These are phyloP conservation scores for Acanthosepion lycidas DNA, from an alignment of 2,888 invertebrate genomes.

Conservation along the genomic window DNA sequence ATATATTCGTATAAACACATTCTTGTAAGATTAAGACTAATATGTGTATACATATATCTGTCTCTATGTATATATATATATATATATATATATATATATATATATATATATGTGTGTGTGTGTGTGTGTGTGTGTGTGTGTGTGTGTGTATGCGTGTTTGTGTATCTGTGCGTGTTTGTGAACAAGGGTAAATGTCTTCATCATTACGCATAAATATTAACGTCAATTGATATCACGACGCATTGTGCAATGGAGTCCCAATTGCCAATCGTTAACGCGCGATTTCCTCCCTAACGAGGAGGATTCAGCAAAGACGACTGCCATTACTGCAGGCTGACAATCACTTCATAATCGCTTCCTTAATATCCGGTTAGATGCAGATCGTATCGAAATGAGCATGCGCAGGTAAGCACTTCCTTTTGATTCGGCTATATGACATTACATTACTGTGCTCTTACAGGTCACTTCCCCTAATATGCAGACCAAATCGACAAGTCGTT, in stretches of 20 bases:
- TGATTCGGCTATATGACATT: background rate
- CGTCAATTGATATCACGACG: background rate
- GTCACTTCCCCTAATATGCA: background rate
- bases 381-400: background rate
- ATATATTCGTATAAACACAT: too few species aligned
- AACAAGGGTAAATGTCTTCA: background rate
- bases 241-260: background rate
- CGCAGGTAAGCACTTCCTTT: background rate
- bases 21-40: too few species aligned
- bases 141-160: too few species aligned
- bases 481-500: background rate
- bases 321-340: conserved; percentile 2
- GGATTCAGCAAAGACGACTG: background rate
- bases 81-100: background rate
- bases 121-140: too few species aligned
- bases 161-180: background rate
- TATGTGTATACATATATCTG: background rate
- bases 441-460: background rate
- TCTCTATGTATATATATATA: background rate
- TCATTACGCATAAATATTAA: background rate
- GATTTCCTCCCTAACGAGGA: background rate
- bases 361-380: conserved; percentile 7
- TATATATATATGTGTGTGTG: background rate
- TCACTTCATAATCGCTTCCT: conserved; percentile 10
- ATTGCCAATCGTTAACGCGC: background rate